A percentile compares a stretch with the other conserved stretches of the same genome.
Conservation (phyloP, 1,140 invertebrate genomes). For the Drosophila gunungcola region DNA sequence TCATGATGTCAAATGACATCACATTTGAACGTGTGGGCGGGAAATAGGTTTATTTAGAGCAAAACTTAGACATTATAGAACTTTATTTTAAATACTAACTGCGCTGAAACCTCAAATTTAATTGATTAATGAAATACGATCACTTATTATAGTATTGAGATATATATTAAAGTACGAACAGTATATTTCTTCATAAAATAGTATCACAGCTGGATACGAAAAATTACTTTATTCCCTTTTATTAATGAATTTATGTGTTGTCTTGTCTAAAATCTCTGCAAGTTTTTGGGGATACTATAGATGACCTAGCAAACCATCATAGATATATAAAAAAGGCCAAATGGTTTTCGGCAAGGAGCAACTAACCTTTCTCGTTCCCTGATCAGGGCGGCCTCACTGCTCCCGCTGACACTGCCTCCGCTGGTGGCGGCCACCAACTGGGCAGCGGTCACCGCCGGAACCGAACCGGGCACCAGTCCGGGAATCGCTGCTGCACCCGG, state of each 20-base stretch:
- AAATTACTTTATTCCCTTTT: too few species aligned
- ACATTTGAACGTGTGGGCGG: background rate
- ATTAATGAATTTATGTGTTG: too few species aligned
- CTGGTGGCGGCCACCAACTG: constrained; percentile 7
- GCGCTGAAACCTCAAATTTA: background rate
- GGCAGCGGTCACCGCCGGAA: constrained; percentile 86
- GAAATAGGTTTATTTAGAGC: background rate
- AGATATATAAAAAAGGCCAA: background rate
- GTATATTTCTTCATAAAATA: too few species aligned
- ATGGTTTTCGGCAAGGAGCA: too few species aligned
- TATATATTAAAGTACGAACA: too few species aligned
- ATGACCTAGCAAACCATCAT: constrained; percentile 13
- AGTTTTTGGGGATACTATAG: background rate
- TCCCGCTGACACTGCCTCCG: constrained; percentile 2
- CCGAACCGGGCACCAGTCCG: constrained; percentile 9
- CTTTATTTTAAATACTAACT: background rate
- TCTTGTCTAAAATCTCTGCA: constrained; percentile 5
- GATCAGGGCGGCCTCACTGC: constrained; percentile 52
- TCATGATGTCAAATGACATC: background rate
- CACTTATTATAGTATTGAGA: too few species aligned
- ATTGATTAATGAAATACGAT: too few species aligned
- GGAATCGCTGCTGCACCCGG: background rate
- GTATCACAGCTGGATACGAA: too few species aligned
- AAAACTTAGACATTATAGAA: background rate
- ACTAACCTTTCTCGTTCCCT: constrained; percentile 89